Evolutionary conservation across 2,113 vertebrate genomes (phyloP), one percentile per base, ranked within the genome.

Genomic region (Polyodon spathula): DNA sequence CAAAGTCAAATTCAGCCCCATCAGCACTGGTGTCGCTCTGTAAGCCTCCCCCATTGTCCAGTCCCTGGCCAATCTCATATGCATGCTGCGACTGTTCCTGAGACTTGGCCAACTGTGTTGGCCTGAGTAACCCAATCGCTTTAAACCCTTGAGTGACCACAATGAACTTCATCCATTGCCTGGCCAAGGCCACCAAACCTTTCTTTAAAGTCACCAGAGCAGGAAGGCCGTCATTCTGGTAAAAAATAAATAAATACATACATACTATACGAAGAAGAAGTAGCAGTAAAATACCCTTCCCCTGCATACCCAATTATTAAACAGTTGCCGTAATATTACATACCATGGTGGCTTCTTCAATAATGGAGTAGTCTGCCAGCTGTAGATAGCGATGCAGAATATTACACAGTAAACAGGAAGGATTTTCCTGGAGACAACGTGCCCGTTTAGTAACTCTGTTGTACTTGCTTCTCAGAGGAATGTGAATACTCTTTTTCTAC

Each of bases 111-210:
- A 95, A 84, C 69, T 92, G 92, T 60, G 88, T 59, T 53, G 94
- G 93, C 42, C 88, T 84, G 46, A 94, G 92, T 65, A 97, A 75
- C 60, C 93, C 92, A 37, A 98, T 92, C 37, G 92, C 93, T 75
- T 98, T 98, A 70, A 99, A 97, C 53, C 93, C 89, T 61, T 97
- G 95, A 6, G 94, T 98, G 39, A 98, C 96, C 58, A 99, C 95
- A 39, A 99, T 98, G 74, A 98, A 97, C 76, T 98, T 99, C 96
- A 99, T 98, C 96, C 96, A 99, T 7, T 99, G 96, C 57, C 96
- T 84, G 16, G 96, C 94, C 75, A 99, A 72, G 42, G 96, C 96
- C 59, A 99, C 93, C 9, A 99, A 84, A 38, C 96, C 96, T 71
- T 99, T 99, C 74, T 98, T 99, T 53, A 99, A 83, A 14, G 96